These are phyloP conservation scores for Protula sp. DNA, from an alignment of 2,888 invertebrate genomes.

Conservation along the genomic window DNA sequence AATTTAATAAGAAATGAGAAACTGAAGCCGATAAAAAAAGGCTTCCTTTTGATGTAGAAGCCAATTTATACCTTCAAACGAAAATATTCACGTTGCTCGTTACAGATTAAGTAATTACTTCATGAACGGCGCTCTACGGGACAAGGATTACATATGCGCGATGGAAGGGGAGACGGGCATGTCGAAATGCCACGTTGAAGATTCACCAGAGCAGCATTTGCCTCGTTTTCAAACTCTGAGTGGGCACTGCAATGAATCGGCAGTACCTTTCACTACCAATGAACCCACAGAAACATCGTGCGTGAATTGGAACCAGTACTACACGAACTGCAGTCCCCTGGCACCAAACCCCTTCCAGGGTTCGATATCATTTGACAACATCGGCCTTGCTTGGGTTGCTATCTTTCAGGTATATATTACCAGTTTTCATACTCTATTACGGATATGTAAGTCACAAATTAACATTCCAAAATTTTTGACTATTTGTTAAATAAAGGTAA, in stretches of 20 bases:
- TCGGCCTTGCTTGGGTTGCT: slow-evolving; percentile 99
- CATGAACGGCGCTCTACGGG: background rate
- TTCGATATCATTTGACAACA: slow-evolving; percentile 99
- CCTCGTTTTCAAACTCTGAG: background rate
- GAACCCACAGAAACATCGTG: slow-evolving; percentile 62
- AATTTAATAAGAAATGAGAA: no score
- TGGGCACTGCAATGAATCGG: slow-evolving; percentile 69
- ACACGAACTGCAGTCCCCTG: slow-evolving; percentile 85
- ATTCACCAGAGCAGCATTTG: background rate
- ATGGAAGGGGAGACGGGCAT: slow-evolving; percentile 88
- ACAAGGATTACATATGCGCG: slow-evolving; percentile 90
- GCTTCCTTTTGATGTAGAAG: no score
- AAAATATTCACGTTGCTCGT: background rate
- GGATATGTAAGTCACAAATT: no score
- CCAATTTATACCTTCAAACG: background rate
- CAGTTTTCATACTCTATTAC: no score
- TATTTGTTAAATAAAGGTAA: no score
- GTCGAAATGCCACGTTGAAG: slow-evolving; percentile 62
- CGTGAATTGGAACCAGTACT: slow-evolving; percentile 98
- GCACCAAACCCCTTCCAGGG: slow-evolving; percentile 97
- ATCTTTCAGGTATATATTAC: slow-evolving; percentile 86
- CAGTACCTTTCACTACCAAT: slow-evolving; percentile 60
- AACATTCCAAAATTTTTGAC: no score
- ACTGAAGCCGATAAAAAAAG: no score
- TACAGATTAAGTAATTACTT: background rate